Evolutionary conservation across 2,888 invertebrate genomes (phyloP).

Genomic region (Hyles lineata): DNA sequence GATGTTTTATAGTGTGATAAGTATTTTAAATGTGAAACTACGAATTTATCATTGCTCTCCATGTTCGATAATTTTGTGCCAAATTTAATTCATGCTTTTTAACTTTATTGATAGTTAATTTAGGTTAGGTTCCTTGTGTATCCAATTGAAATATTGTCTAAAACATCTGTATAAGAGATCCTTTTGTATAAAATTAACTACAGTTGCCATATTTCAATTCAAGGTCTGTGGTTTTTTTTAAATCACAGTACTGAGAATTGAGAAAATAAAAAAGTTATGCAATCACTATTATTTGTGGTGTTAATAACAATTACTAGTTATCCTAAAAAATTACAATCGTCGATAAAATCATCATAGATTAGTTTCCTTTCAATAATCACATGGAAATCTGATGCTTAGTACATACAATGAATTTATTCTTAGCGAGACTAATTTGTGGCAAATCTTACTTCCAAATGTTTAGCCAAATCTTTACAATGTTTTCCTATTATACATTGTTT

Average conservation of each 20-base stretch:
- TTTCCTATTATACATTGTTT: conserved; percentile 31
- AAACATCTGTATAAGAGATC: too few relatives aligned
- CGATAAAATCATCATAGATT: too few relatives aligned
- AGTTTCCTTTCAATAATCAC: too few relatives aligned
- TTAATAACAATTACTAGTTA: too few relatives aligned
- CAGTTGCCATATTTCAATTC: too few relatives aligned
- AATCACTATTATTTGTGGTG: too few relatives aligned
- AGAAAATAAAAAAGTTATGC: too few relatives aligned
- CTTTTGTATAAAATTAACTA: too few relatives aligned
- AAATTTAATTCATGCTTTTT: conserved; percentile 44
- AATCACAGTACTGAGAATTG: too few relatives aligned
- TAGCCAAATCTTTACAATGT: conserved; percentile 41
- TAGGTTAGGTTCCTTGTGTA: not conserved
- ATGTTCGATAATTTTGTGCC: conserved; percentile 40
- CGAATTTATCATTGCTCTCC: conserved; percentile 18
- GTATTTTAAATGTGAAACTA: not conserved
- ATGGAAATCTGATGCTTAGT: not conserved
- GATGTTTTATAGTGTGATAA: not conserved
- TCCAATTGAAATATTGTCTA: not conserved
- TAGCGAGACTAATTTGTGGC: conserved; percentile 32
- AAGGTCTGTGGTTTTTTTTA: too few relatives aligned
- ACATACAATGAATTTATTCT: not conserved
- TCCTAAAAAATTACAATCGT: too few relatives aligned
- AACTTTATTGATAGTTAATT: conserved; percentile 21
- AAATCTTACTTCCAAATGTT: conserved; percentile 30